A percentile compares a stretch with the other conserved stretches of the same genome.
Evolutionary conservation across 2,888 invertebrate species (phyloP).

Genomic region (Fragum sueziense): DNA sequence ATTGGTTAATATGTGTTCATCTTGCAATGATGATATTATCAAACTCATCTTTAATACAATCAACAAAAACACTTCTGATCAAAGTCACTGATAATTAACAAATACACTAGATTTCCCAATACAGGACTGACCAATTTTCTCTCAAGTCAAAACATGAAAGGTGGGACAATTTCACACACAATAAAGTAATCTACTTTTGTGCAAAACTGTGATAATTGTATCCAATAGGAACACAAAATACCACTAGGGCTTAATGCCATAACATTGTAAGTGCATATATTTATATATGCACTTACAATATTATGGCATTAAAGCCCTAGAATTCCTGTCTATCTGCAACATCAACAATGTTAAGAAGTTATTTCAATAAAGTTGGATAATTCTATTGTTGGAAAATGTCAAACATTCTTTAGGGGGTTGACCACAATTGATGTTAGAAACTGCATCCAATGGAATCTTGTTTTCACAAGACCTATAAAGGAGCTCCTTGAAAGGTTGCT

Average conservation of each 20-base stretch:
- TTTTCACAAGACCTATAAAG: not conserved
- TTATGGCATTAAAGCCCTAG: too few relatives aligned
- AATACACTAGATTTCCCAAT: slow-evolving; percentile 4
- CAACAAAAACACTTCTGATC: not conserved
- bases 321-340: slow-evolving; percentile 17
- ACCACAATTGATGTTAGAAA: slow-evolving; percentile 27
- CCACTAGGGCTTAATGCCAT: too few relatives aligned
- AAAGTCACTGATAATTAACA: slow-evolving; percentile 15
- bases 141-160: slow-evolving; percentile 22
- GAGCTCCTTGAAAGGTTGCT: not conserved
- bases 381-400: slow-evolving; percentile 36
- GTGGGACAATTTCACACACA: slow-evolving; percentile 17
- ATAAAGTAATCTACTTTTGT: slow-evolving; percentile 22
- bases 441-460: slow-evolving; percentile 3
- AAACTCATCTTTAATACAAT: slow-evolving; percentile 11
- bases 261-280: too few relatives aligned
- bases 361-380: slow-evolving; percentile 18
- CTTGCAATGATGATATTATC: slow-evolving; percentile 19
- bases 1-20: not conserved
- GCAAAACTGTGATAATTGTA: slow-evolving; percentile 15
- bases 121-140: not conserved
- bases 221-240: slow-evolving; percentile 9
- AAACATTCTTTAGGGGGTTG: slow-evolving; percentile 52
- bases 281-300: too few relatives aligned
- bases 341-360: slow-evolving; percentile 5